Percentiles rank a stretch among this genome's conserved stretches.
These are phyloP conservation scores for Drosophila insularis DNA, from an alignment of 1,140 invertebrate genomes.

Conservation along the genomic window DNA sequence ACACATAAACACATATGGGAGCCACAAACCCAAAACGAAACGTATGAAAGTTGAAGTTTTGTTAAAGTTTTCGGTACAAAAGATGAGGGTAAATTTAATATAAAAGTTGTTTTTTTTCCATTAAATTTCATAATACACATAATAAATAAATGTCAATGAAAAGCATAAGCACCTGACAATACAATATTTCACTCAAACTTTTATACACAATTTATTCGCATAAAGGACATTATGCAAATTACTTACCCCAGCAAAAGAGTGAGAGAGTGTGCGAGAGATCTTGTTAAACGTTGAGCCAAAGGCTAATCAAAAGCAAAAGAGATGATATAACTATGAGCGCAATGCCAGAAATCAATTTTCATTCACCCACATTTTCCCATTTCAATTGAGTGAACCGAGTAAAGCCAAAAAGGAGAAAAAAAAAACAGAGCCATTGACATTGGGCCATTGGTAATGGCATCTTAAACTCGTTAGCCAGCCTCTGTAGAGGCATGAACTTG, in stretches of 20 bases:
- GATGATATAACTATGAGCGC: background rate
- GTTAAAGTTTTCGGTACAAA: background rate
- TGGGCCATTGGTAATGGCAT: background rate
- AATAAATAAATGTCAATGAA: slow-evolving; percentile 1
- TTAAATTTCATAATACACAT: background rate
- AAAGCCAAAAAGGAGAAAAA: too few species aligned
- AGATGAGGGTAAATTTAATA: background rate
- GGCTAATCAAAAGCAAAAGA: background rate
- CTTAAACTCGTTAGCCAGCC: background rate
- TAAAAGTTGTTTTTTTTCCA: background rate
- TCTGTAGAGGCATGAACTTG: background rate
- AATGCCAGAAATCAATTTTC: background rate
- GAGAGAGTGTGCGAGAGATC: background rate
- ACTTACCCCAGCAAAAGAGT: too few species aligned
- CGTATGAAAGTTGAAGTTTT: background rate
- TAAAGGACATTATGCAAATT: background rate
- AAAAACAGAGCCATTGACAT: background rate
- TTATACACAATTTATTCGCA: background rate
- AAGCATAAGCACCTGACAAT: background rate
- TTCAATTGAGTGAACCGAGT: too few species aligned
- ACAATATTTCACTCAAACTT: background rate
- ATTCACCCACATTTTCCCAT: background rate
- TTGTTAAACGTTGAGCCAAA: slow-evolving; percentile 1
- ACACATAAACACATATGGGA: background rate
- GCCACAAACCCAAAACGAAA: background rate